A percentile compares a stretch with the other conserved stretches of the same genome.
phyloP scores from a whole-genome alignment of 1,140 invertebrate species.

The Calycopis cecrops region DNA sequence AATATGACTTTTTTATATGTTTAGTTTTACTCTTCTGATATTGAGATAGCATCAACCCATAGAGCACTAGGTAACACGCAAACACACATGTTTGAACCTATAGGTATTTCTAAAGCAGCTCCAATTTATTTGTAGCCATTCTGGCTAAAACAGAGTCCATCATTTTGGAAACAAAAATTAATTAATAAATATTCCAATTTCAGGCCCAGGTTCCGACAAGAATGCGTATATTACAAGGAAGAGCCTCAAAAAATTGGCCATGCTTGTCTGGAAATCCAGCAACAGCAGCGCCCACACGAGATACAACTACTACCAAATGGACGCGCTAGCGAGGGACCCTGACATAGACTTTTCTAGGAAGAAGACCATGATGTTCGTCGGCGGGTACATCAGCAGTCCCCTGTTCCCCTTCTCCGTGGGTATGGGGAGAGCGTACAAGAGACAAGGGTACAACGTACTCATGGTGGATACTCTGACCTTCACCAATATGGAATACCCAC shows the following conservation, averaged over 20 bases:
- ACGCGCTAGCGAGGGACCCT: conserved; percentile 3
- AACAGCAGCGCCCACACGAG: neutral
- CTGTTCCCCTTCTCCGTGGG: neutral
- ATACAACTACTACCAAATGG: conserved; percentile 13
- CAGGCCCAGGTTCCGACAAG: conserved; percentile 13
- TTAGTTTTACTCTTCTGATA: too few relatives aligned
- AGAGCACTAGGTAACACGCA: too few relatives aligned
- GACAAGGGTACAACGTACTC: conserved; percentile 3
- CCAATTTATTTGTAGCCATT: too few relatives aligned
- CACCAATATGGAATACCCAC: conserved; percentile 10
- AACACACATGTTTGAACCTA: too few relatives aligned
- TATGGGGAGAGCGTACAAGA: conserved; percentile 4
- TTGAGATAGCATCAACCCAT: too few relatives aligned
- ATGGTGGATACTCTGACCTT: conserved; percentile 9
- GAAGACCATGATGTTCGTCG: conserved; percentile 8
- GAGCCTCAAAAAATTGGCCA: neutral
- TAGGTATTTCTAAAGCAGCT: too few relatives aligned
- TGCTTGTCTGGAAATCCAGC: neutral
- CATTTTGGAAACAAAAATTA: too few relatives aligned
- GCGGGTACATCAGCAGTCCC: conserved; percentile 9
- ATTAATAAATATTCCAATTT: neutral
- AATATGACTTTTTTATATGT: too few relatives aligned
- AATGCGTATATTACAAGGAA: conserved; percentile 5
- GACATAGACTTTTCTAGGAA: conserved; percentile 8
- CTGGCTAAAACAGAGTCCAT: too few relatives aligned